These are phyloP conservation scores for Sebastes flavidus DNA, from an alignment of 2,797 vertebrate species.

Conservation along the genomic window DNA sequence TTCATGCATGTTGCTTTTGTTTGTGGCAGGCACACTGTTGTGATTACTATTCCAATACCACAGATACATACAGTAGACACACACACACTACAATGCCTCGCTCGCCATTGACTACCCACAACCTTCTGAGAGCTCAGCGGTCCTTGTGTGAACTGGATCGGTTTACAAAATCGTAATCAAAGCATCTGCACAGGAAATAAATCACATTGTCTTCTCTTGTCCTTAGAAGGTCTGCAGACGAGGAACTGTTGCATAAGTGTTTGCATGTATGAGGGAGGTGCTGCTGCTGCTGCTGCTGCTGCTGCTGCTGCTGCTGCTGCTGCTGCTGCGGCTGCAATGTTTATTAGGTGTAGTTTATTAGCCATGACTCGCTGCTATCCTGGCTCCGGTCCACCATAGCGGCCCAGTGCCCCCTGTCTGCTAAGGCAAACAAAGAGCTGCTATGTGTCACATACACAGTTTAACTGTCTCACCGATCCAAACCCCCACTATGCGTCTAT, in stretches of 20 bases:
- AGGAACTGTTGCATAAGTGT: constrained; percentile 16
- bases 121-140: constrained; percentile 14
- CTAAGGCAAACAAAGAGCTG: constrained; percentile 62
- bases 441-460: constrained; percentile 68
- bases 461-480: constrained; percentile 32
- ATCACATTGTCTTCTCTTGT: constrained; percentile 52
- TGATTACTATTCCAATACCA: not conserved
- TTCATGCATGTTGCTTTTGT: not conserved
- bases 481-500: constrained; percentile 28
- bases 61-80: not conserved
- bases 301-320: not conserved
- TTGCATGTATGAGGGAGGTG: constrained; percentile 19
- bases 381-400: constrained; percentile 27
- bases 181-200: constrained; percentile 22
- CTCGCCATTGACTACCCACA: not conserved
- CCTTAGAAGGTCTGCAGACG: constrained; percentile 71
- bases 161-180: constrained; percentile 18
- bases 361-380: constrained; percentile 5
- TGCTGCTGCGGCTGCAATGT: constrained; percentile 3
- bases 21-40: not conserved
- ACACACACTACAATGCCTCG: not conserved
- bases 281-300: not conserved
- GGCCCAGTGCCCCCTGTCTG: constrained; percentile 58
- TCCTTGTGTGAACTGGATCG: constrained; percentile 28
- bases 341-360: constrained; percentile 49